Percentiles rank a stretch among this genome's conserved stretches.
phyloP scores from a whole-genome alignment of 2,113 vertebrate species.

The Pyrgilauda ruficollis region DNA sequence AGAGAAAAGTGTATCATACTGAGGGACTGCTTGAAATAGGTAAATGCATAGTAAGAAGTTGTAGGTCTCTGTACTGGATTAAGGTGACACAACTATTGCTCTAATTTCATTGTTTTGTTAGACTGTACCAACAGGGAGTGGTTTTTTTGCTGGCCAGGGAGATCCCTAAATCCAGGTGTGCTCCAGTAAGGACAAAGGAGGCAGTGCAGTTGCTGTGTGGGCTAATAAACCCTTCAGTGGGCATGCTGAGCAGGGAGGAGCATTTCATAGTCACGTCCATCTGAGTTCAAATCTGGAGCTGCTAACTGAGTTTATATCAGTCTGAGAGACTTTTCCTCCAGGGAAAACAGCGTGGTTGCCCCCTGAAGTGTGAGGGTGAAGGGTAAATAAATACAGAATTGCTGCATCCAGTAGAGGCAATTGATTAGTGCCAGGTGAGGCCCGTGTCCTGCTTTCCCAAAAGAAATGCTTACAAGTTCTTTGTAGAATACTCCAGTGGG shows the following conservation, averaged over 20 bases:
- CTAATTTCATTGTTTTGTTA: not conserved
- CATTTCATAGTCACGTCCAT: rapidly evolving
- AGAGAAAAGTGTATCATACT: not conserved
- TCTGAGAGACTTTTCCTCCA: not conserved
- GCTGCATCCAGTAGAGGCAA: not conserved
- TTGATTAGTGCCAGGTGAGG: not conserved
- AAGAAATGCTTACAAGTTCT: not conserved
- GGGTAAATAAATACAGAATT: not conserved
- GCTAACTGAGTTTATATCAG: not conserved
- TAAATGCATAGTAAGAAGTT: not conserved
- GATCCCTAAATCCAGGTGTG: not conserved
- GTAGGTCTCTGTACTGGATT: not conserved
- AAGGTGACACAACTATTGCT: not conserved
- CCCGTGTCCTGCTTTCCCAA: not conserved
- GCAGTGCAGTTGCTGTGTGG: not conserved
- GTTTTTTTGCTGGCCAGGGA: not conserved
- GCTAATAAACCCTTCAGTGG: not conserved
- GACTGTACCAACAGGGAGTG: not conserved
- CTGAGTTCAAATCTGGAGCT: not conserved
- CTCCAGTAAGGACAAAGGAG: not conserved
- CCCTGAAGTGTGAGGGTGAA: not conserved
- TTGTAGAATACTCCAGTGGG: not conserved
- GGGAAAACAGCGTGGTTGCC: not conserved
- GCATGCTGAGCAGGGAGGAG: not conserved
- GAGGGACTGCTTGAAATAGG: not conserved